Base-by-base conservation (phyloP, 1,140 invertebrate species). In the Pentalonia nigronervosa region DNA sequence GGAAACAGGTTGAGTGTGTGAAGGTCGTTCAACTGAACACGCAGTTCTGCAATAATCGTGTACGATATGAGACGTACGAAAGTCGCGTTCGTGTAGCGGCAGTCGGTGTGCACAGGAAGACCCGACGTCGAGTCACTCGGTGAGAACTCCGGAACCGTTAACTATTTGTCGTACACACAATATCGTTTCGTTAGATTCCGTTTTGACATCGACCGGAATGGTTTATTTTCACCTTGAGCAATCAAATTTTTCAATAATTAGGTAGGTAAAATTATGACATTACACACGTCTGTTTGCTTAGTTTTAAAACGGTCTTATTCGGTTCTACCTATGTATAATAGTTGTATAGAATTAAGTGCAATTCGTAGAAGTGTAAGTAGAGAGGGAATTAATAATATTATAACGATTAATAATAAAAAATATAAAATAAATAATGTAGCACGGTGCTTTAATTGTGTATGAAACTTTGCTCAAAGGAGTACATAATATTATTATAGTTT, bases 1-100 rank as follows among this genome's bases (percentile, higher is more conserved):
- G n/a, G n/a, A 76, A 76, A 76, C n/a, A 76, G 60, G 60, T 76
- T 76, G 30, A 11, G 17, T 76, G 30, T 4, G 17, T 17, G 60
- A 76, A 76, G 60, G 60, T 76, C 30, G n/a, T n/a, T 76, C 30
- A 76, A 76, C 60, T 76, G 60, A 76, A 76, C 60, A 76, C n/a
- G 60, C n/a, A 76, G 60, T 76, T 76, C 14, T 76, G 60, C 60
- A n/a, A n/a, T 34, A 76, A 34, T n/a, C 30, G n/a, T 7, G 60
- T n/a, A 76, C n/a, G 23, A n/a, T 76, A 76, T 76, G 60, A 76
- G 60, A 76, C 60, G 60, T 76, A n/a, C 9, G 60, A n/a, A 76
- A 76, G 60, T 34, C 14, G 14, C 7, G 60, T 76, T n/a, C 60
- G 14, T 17, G n/a, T 76, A 76, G 1, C 30, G 14, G 60, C 60